Conservation (phyloP, 2,797 vertebrate genomes). For the Graptemys geographica region DNA sequence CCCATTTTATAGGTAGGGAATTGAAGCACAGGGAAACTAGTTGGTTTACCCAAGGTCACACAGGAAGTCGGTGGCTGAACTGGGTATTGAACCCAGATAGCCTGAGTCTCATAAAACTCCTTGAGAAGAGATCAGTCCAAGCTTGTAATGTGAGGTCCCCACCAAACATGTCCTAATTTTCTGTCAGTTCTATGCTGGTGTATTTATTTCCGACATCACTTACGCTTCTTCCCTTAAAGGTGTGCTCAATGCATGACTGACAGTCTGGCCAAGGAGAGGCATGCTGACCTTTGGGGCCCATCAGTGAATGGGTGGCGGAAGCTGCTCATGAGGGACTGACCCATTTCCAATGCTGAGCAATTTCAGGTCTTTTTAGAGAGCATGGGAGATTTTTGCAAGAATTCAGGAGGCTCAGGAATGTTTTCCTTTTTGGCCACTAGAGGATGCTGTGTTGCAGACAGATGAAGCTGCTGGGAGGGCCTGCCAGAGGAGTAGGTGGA, state of each 20-base stretch:
- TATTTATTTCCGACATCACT: neutral
- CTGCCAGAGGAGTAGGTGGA: neutral
- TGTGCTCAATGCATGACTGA: fast-evolving
- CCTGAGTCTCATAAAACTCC: neutral
- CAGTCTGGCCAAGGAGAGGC: neutral
- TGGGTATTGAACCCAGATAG: neutral
- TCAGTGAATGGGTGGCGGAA: too few relatives aligned
- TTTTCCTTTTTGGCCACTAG: neutral
- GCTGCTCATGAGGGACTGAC: neutral
- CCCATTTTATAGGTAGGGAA: neutral
- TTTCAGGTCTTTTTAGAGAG: neutral
- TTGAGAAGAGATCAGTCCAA: neutral
- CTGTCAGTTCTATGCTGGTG: fast-evolving
- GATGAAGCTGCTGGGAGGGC: neutral
- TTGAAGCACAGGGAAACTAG: neutral
- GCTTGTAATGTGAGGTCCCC: neutral
- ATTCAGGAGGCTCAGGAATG: neutral
- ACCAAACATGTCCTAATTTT: neutral
- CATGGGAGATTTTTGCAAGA: neutral
- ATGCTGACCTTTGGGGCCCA: neutral
- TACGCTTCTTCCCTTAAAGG: neutral
- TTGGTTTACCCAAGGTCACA: neutral
- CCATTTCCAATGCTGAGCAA: neutral
- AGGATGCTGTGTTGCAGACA: neutral
- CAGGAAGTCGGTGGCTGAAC: neutral